phyloP scores from a whole-genome alignment of 2,113 vertebrate species.

The Arothron firmamentum region DNA sequence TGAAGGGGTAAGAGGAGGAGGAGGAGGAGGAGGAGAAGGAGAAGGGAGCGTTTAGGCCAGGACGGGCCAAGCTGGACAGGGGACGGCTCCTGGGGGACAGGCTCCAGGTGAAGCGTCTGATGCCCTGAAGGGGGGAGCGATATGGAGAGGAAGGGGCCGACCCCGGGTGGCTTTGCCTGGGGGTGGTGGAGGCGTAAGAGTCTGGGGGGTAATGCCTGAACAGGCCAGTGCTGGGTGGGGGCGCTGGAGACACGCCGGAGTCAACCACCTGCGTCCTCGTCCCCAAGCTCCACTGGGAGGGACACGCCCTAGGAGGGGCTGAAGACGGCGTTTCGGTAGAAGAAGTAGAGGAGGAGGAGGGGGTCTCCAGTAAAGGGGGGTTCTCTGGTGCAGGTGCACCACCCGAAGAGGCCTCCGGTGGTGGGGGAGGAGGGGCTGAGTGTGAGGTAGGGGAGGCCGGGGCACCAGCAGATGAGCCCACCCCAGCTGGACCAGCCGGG shows the following conservation, averaged over 20 bases:
- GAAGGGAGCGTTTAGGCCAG: constrained; percentile 48
- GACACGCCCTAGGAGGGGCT: constrained; percentile 47
- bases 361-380: constrained; percentile 64
- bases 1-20: constrained; percentile 51
- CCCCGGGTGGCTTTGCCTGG: constrained; percentile 7
- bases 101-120: constrained; percentile 66
- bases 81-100: constrained; percentile 62
- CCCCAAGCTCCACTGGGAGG: constrained; percentile 69
- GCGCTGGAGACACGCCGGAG: constrained; percentile 52
- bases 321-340: constrained; percentile 35
- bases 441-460: constrained; percentile 34
- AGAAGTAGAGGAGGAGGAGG: constrained; percentile 20
- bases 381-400: constrained; percentile 44
- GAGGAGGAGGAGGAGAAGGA: constrained; percentile 48
- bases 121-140: constrained; percentile 61
- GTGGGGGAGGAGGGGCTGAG: constrained; percentile 26
- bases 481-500: constrained; percentile 20
- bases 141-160: constrained; percentile 30
- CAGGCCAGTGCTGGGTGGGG: constrained; percentile 39
- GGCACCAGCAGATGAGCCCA: constrained; percentile 24
- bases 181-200: constrained; percentile 30
- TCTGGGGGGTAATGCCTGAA: constrained; percentile 48
- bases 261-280: constrained; percentile 66
- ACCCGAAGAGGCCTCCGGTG: constrained; percentile 28
- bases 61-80: constrained; percentile 51